Percentiles rank a stretch among this genome's conserved stretches.
phyloP scores from a whole-genome alignment of 2,888 invertebrate genomes.

The Caenorhabditis plicata region DNA sequence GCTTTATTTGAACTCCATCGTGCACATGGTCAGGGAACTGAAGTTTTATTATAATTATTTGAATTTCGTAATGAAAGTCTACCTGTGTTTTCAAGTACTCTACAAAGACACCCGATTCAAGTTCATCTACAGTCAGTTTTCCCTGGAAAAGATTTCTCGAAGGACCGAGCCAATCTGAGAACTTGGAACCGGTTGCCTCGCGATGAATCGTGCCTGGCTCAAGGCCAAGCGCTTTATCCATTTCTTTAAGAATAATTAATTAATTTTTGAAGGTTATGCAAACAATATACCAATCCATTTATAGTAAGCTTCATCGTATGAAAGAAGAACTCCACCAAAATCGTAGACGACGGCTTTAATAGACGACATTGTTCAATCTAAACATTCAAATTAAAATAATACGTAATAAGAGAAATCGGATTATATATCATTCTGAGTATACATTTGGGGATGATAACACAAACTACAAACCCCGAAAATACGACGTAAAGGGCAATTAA shows the following conservation, averaged over 20 bases:
- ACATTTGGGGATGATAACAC: too few relatives aligned
- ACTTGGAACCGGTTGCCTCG: slow-evolving; percentile 23
- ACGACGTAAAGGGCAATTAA: too few relatives aligned
- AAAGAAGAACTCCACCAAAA: slow-evolving; percentile 42
- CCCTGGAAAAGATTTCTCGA: slow-evolving; percentile 35
- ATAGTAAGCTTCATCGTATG: slow-evolving; percentile 22
- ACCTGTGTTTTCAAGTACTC: slow-evolving; percentile 20
- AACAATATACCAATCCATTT: too few relatives aligned
- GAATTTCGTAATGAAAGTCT: background rate
- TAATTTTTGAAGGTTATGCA: too few relatives aligned
- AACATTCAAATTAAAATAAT: too few relatives aligned
- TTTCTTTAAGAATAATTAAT: too few relatives aligned
- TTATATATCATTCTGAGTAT: too few relatives aligned
- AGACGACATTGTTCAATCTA: too few relatives aligned
- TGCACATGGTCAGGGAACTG: slow-evolving; percentile 17
- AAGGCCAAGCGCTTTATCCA: slow-evolving; percentile 19
- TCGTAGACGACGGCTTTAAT: slow-evolving; percentile 46
- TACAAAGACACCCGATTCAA: slow-evolving; percentile 23
- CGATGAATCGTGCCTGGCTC: slow-evolving; percentile 12
- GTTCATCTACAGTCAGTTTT: slow-evolving; percentile 24
- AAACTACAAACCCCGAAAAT: too few relatives aligned
- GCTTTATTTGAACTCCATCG: slow-evolving; percentile 13
- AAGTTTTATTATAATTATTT: background rate
- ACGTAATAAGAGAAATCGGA: too few relatives aligned
- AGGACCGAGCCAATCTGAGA: slow-evolving; percentile 35